Evolutionary conservation across 2,888 invertebrate species (phyloP), one percentile per base, ranked within the genome.

Genomic region (Psylliodes chrysocephalus): DNA sequence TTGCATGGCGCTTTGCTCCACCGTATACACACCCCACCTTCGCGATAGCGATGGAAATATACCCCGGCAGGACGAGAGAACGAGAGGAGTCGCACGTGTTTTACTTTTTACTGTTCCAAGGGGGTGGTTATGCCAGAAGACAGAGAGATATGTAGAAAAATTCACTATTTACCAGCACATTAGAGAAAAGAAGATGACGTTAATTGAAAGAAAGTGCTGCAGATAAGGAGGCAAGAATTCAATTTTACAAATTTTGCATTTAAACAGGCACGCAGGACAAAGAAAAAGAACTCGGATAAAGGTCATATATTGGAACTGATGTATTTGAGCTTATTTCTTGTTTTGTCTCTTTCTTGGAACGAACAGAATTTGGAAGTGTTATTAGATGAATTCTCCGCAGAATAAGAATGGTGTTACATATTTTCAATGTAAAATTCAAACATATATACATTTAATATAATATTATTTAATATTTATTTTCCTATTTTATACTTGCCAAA

Each of bases 1-100:
- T 82, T 82, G 82, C 82, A 82, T 82, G 82, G 81, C 81, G 77
- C 77, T 59, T 63, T 57, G 46, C 61, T 63, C 64, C 77, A 76
- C 76, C 77, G 75, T 77, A 75, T 73, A 75, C 56, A 75, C 56
- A 46, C 76, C 76, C 77, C 77, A 75, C 77, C 77, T 77, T 73
- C 54, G 64, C 60, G 71, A 73, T 70, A 72, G 73, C 72, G 79
- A 72, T 71, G 71, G 71, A 74, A 73, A 75, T 71, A 75, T 70
- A 70, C 64, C 73, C 71, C 72, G 56, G 66, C 68, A 69, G 65
- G 72, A 70, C 64, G 71, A 66, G 60, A 64, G 73, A 75, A 71
- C 62, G 73, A 75, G 76, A 75, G 68, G 61, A 70, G 68, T 66
- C 57, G 68, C 69, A 73, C 75, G 76, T 76, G 78, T 78, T 80